Evolutionary conservation across 2,113 vertebrate species (phyloP).

Genomic region (Verasper variegatus): DNA sequence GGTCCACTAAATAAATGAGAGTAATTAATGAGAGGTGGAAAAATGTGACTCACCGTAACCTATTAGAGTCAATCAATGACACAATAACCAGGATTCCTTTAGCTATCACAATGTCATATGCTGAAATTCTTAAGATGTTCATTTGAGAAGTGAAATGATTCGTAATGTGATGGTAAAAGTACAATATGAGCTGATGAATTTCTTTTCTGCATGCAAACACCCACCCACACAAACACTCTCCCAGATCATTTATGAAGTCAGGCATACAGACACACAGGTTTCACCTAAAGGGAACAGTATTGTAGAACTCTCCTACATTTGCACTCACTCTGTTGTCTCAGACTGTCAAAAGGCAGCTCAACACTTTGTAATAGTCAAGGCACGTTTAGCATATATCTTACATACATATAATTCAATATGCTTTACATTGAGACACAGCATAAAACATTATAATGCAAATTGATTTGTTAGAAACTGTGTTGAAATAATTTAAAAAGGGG

Average conservation of each 20-base stretch:
- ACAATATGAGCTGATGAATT: slow-evolving; percentile 3
- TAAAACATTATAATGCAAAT: background rate
- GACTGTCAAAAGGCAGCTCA: background rate
- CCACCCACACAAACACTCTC: slow-evolving; percentile 4
- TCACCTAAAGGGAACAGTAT: background rate
- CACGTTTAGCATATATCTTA: no score
- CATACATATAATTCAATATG: background rate
- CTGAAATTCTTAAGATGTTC: slow-evolving; percentile 47
- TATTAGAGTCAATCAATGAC: slow-evolving; percentile 91
- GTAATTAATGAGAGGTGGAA: slow-evolving; percentile 90
- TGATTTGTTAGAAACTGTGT: background rate
- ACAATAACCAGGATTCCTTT: slow-evolving; percentile 74
- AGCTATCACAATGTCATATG: slow-evolving; percentile 52
- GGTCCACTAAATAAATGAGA: slow-evolving; percentile 97
- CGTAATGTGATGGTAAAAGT: slow-evolving; percentile 41
- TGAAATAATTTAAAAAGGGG: background rate
- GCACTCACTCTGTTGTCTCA: slow-evolving; percentile 1
- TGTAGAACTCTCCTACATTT: background rate
- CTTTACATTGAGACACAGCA: background rate
- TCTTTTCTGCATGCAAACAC: background rate
- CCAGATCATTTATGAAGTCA: background rate
- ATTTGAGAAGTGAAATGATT: slow-evolving; percentile 60
- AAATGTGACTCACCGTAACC: slow-evolving; percentile 88
- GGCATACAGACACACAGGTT: background rate
- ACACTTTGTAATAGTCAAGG: background rate